Base-by-base conservation (phyloP, 2,113 vertebrate species). In the Paramormyrops kingsleyae region DNA sequence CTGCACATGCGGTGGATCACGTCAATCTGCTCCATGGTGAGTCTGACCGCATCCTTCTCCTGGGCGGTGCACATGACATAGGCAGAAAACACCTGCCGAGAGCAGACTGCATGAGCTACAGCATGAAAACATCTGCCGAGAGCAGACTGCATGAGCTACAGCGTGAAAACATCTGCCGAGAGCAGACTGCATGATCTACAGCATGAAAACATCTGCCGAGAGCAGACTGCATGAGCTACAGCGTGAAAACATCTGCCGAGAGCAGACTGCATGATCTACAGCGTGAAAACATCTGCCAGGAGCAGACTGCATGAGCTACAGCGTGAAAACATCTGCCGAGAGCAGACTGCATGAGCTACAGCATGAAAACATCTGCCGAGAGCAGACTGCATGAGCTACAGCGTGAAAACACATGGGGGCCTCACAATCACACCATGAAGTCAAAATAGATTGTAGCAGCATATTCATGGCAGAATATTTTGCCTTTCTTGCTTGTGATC, bases 11-110 rank as follows among this genome's bases (percentile, higher is more conserved):
- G 96, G 90, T 91, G 96, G 91, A 99, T 94, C 88, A 97, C 92
- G 92, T 99, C 98, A 1, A 99, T 96, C 92, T 99, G 98, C 92
- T 99, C 98, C 95, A 99, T 93, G 2, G 97, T 96, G 90, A 99
- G 94, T 90, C 96, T 95, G 83, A 99, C 96, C 0, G 97, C 97
- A 88, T 99, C 97, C 93, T 95, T 97, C 53, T 97, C 94, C 94
- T 99, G 98, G 91, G 97, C 95, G 1, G 94, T 92, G 93, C 98
- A 99, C 90, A 97, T 90, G 93, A 97, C 92, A 77, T 97, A 97
- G 47, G 95, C 97, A 5, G 97, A 95, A 96, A 98, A 99, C 94
- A 99, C 95, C 98, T 99, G 92, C 88, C 90, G 94, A 93, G 74
- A 93, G 88, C 91, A 90, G 89, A 31, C 1, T 9, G 31, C 27